A percentile compares a stretch with the other conserved stretches of the same genome.
phyloP scores from a whole-genome alignment of 2,797 vertebrate genomes.

The Menidia menidia region DNA sequence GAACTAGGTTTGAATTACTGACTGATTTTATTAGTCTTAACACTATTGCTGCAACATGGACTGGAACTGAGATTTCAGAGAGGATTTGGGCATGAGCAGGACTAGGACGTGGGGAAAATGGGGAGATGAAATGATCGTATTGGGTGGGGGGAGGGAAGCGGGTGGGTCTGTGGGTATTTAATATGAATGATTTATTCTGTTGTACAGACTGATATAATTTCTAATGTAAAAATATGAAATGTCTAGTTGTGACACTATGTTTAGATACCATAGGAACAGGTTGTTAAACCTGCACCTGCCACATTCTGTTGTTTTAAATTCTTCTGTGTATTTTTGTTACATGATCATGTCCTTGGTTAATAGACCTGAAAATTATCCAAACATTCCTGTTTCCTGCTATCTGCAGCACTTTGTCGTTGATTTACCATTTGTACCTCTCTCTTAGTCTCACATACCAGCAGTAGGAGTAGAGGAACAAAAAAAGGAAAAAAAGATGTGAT shows the following conservation, averaged over 20 bases:
- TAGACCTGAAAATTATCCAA: constrained; percentile 56
- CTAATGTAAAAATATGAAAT: constrained; percentile 76
- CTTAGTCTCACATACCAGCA: constrained; percentile 80
- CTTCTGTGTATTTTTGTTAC: constrained; percentile 69
- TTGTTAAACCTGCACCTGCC: constrained; percentile 69
- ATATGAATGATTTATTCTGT: constrained; percentile 86
- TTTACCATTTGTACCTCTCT: constrained; percentile 70
- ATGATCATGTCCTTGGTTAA: constrained; percentile 59
- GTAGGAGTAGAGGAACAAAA: constrained; percentile 75
- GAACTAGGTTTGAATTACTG: constrained; percentile 69
- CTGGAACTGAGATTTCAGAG: constrained; percentile 77
- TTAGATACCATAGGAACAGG: constrained; percentile 73
- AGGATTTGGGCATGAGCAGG: constrained; percentile 43
- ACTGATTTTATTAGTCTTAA: constrained; percentile 73
- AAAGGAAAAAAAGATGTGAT: constrained; percentile 61
- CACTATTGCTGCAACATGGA: constrained; percentile 80
- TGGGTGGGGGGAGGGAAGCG: constrained; percentile 37
- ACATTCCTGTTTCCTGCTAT: constrained; percentile 68
- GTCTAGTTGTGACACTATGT: constrained; percentile 77
- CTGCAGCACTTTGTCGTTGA: constrained; percentile 67
- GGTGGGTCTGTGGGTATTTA: constrained; percentile 65
- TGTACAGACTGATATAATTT: constrained; percentile 81
- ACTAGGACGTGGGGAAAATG: constrained; percentile 8
- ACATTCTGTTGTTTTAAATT: constrained; percentile 81
- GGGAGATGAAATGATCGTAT: constrained; percentile 45